Conservation (phyloP, 2,888 invertebrate genomes). For the Actias luna region DNA sequence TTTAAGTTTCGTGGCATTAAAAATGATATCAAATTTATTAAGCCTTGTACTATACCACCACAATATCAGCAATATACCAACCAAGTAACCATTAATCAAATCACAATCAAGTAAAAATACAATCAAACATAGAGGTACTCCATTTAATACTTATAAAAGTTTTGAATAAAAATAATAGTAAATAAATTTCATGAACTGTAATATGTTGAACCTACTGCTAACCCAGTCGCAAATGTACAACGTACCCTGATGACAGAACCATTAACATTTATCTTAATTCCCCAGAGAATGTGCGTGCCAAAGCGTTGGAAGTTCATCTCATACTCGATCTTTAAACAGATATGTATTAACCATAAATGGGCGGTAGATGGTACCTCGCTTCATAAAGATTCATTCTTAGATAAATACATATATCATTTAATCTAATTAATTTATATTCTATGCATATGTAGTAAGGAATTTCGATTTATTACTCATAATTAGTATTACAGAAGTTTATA, state of each 20-base stretch:
- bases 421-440: too few species aligned
- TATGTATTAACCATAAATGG: neutral
- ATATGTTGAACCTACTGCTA: slow-evolving; percentile 12
- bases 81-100: neutral
- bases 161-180: neutral
- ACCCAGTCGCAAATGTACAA: slow-evolving; percentile 15
- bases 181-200: slow-evolving; percentile 3
- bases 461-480: too few species aligned
- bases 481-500: too few species aligned
- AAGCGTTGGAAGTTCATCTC: slow-evolving; percentile 45
- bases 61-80: too few species aligned
- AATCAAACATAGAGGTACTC: neutral
- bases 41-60: too few species aligned
- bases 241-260: slow-evolving; percentile 38
- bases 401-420: neutral
- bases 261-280: slow-evolving; percentile 58
- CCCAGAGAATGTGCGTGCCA: slow-evolving; percentile 52
- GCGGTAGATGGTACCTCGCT: neutral
- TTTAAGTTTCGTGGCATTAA: neutral
- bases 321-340: slow-evolving; percentile 16
- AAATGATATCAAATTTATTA: neutral
- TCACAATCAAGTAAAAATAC: too few species aligned
- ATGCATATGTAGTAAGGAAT: too few species aligned
- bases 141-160: neutral
- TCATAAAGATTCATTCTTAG: neutral